Evolutionary conservation across 2,888 invertebrate species (phyloP).

Genomic region (Ophion ventricosus): DNA sequence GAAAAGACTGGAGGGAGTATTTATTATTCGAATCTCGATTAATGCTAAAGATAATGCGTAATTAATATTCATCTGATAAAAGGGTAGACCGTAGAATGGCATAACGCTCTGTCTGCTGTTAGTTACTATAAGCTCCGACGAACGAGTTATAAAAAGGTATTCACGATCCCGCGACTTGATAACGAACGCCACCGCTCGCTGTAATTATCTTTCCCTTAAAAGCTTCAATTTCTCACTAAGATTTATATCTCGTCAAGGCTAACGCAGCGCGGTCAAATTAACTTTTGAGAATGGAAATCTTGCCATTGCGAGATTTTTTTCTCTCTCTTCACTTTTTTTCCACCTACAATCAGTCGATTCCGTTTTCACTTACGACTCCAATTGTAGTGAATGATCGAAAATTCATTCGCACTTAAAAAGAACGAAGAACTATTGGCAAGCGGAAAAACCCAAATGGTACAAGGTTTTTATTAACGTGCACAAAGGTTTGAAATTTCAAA

Average conservation of each 20-base stretch:
- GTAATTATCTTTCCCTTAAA: slow-evolving; percentile 16
- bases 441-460: neutral
- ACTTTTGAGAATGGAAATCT: neutral
- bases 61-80: slow-evolving; percentile 58
- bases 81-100: neutral
- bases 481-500: no score
- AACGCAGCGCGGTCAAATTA: neutral
- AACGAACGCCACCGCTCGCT: neutral
- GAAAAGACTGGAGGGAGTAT: slow-evolving; percentile 33
- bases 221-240: slow-evolving; percentile 12
- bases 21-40: slow-evolving; percentile 28
- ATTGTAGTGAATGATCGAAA: neutral
- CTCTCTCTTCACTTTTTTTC: neutral
- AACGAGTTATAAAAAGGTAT: slow-evolving; percentile 21
- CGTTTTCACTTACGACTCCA: neutral
- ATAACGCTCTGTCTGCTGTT: neutral
- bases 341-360: neutral
- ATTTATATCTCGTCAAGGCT: neutral
- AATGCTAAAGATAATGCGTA: slow-evolving; percentile 37
- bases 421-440: neutral
- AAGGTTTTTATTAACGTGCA: neutral
- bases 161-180: slow-evolving; percentile 12
- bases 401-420: neutral
- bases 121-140: neutral
- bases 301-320: neutral